Evolutionary conservation across 2,888 invertebrate species (phyloP).

Genomic region (Pasiphila rectangulata): DNA sequence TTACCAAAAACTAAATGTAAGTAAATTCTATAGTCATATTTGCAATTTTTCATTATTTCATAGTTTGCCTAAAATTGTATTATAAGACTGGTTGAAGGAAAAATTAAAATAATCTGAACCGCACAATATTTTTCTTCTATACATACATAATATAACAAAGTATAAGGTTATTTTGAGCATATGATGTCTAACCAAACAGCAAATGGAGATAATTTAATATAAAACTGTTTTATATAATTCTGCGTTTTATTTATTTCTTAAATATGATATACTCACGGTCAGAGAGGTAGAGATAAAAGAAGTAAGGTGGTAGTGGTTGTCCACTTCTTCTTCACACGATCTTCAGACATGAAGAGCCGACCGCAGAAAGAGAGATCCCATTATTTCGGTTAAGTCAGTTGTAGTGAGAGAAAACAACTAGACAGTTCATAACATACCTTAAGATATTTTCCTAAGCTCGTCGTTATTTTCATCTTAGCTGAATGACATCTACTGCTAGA

Average conservation of each 20-base stretch:
- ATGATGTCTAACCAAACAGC: slow-evolving; percentile 59
- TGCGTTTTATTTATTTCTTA: slow-evolving; percentile 29
- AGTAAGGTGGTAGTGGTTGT: too few species aligned
- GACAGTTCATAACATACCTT: too few species aligned
- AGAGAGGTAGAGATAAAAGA: too few species aligned
- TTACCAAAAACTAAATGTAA: not conserved
- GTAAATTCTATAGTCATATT: not conserved
- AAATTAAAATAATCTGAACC: slow-evolving; percentile 54
- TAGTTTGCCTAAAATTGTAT: not conserved
- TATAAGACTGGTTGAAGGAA: slow-evolving; percentile 65
- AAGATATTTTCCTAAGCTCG: too few species aligned
- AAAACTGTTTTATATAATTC: slow-evolving; percentile 50
- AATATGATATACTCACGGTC: too few species aligned
- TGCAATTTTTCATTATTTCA: not conserved
- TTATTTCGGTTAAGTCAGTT: too few species aligned
- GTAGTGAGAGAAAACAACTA: too few species aligned
- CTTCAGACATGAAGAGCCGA: too few species aligned
- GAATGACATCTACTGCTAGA: too few species aligned
- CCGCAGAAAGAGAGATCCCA: too few species aligned
- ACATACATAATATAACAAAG: slow-evolving; percentile 40
- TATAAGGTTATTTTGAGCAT: slow-evolving; percentile 39
- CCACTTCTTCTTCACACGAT: too few species aligned
- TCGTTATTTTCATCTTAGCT: too few species aligned
- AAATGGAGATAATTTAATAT: slow-evolving; percentile 45
- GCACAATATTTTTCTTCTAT: slow-evolving; percentile 68